Base-by-base conservation (phyloP, 2,888 invertebrate genomes). In the Parnassius smintheus region DNA sequence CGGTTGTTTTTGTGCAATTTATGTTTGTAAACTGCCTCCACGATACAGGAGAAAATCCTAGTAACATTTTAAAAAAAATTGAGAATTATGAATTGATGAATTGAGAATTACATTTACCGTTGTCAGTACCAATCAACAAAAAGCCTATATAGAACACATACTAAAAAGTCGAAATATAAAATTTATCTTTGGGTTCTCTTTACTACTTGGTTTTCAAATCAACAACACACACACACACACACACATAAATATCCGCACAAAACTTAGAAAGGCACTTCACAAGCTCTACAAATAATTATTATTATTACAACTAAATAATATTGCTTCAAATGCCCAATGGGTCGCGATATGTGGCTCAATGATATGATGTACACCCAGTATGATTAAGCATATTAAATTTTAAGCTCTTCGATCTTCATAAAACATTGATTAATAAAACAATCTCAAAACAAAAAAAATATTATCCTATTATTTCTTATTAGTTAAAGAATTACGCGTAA, bases 261-360 rank as follows among this genome's bases (percentile, higher is more conserved):
- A 46, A 59, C 53, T 42, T 35, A 50, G 48, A 66, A 71, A 72
- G 72, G 72, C 72, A 72, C 72, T 66, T 65, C 60, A 65, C 61
- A 72, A 72, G 70, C 69, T 70, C 71, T 64, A 66, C 56, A 50
- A 64, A 65, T 64, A 61, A 62, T 57, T 54, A 62, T 64, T 35
- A 45, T n/a, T 59, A 42, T 50, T n/a, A 58, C 42, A 46, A n/a
- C 7, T 49, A 42, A 60, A 35, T 25, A 53, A 57, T 61, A 61
- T 64, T 64, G 57, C 57, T 61, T 56, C 1, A 13, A 51, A 52
- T 13, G 13, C 44, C 48, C 50, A 13, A 18, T 13, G 13, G 22
- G 41, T 55, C 13, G 2, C 46, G 58, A 61, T 65, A 56, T 65
- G 59, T 62, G 3, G 2, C 13, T 55, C 9, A 48, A 65, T 44